Conservation (phyloP, 92 coral and sea anemone species). For the Heliopora coerulea region DNA sequence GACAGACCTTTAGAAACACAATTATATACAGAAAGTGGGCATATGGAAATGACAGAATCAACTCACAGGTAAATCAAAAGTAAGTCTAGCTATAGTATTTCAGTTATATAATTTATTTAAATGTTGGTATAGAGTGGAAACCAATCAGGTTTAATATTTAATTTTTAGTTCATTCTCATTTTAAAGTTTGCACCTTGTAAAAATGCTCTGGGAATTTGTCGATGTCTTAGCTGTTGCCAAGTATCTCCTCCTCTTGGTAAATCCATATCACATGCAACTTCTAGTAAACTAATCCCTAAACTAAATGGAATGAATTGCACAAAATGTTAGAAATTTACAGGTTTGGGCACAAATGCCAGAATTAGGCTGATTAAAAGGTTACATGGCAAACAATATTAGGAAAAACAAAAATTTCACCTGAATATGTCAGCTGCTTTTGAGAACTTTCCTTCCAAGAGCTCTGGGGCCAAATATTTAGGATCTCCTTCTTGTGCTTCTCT, state of each 20-base stretch:
- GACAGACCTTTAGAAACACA: constrained; percentile 64
- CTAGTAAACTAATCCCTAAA: constrained; percentile 82
- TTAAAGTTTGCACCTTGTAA: constrained; percentile 65
- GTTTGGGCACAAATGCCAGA: too few relatives aligned
- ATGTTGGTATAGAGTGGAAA: neutral
- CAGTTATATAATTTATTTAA: too few relatives aligned
- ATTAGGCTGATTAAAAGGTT: too few relatives aligned
- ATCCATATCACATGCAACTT: constrained; percentile 92
- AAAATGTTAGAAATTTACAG: neutral
- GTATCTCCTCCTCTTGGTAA: constrained; percentile 89
- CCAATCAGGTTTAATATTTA: neutral
- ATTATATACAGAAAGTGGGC: too few relatives aligned
- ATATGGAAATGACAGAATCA: too few relatives aligned
- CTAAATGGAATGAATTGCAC: too few relatives aligned
- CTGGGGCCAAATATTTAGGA: constrained; percentile 94
- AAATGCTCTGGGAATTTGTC: constrained; percentile 74
- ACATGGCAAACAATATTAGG: too few relatives aligned
- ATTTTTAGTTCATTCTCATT: too few relatives aligned
- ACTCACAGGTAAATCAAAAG: too few relatives aligned
- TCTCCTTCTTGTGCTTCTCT: constrained; percentile 91
- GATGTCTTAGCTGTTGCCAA: constrained; percentile 92
- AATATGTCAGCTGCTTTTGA: constrained; percentile 95
- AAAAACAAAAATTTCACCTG: constrained; percentile 62
- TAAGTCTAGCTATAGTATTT: too few relatives aligned
- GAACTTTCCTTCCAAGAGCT: constrained; percentile 88